These are phyloP conservation scores for Argentina silus DNA, from an alignment of 2,797 vertebrate genomes.

Conservation along the genomic window DNA sequence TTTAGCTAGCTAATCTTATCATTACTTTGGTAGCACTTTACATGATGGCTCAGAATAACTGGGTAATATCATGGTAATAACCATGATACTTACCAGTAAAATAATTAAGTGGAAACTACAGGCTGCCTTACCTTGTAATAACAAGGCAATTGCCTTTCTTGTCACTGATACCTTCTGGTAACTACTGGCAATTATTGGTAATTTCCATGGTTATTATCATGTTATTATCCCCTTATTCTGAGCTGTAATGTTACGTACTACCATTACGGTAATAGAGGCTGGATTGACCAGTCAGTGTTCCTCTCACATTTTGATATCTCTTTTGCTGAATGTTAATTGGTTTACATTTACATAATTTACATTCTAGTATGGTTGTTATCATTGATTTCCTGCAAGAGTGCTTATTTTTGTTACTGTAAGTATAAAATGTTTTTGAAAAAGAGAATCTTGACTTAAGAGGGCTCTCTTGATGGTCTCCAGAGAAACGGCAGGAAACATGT, in stretches of 20 bases:
- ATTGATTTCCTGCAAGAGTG: slow-evolving; percentile 42
- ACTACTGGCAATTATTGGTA: too few species aligned
- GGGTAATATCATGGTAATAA: too few species aligned
- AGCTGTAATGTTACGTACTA: too few species aligned
- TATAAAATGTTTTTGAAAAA: slow-evolving; percentile 10
- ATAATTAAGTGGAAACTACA: too few species aligned
- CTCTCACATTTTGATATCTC: slow-evolving; percentile 39
- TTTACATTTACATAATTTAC: slow-evolving; percentile 45
- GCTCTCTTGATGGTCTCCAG: slow-evolving; percentile 28
- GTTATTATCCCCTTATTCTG: too few species aligned
- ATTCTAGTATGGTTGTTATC: slow-evolving; percentile 33
- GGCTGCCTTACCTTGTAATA: too few species aligned
- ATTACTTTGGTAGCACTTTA: background rate
- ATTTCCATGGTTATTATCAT: too few species aligned
- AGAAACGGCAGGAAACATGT: slow-evolving; percentile 39
- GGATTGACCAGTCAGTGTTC: slow-evolving; percentile 44
- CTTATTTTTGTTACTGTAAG: slow-evolving; percentile 16
- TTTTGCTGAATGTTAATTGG: slow-evolving; percentile 50
- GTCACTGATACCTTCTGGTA: too few species aligned
- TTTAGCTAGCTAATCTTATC: slow-evolving; percentile 1
- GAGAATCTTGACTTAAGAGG: slow-evolving; percentile 26
- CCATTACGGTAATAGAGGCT: slow-evolving; percentile 28
- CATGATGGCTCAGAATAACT: too few species aligned
- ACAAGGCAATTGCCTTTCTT: too few species aligned
- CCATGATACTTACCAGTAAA: too few species aligned